These are phyloP conservation scores for Drosophila antonietae DNA, from an alignment of 2,888 invertebrate species.

Conservation along the genomic window DNA sequence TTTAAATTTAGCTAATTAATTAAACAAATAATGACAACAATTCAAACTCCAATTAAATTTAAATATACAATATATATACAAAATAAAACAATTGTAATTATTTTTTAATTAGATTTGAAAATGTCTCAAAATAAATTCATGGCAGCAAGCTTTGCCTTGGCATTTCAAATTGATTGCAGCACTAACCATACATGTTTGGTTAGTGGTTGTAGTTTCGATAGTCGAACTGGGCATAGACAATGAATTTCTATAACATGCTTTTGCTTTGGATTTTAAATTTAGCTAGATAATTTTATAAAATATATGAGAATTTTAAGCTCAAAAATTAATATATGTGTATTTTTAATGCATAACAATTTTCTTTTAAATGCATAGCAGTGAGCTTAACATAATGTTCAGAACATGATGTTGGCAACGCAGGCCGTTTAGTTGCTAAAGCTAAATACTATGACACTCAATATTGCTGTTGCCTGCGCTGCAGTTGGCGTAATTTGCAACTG, in stretches of 20 bases:
- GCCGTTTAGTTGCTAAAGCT: not conserved
- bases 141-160: not conserved
- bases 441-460: conserved; percentile 22
- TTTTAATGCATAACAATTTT: not conserved
- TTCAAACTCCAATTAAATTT: conserved; percentile 75
- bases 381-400: not conserved
- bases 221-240: not conserved
- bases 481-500: conserved; percentile 69
- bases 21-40: conserved; percentile 57
- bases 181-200: no score
- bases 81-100: conserved; percentile 34
- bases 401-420: conserved; percentile 3
- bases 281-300: not conserved
- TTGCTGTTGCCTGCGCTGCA: conserved; percentile 9
- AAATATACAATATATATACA: conserved; percentile 74
- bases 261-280: not conserved
- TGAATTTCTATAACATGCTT: not conserved
- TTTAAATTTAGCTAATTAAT: conserved; percentile 72
- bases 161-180: not conserved
- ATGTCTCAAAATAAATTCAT: not conserved
- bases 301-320: fast-evolving
- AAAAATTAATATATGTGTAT: not conserved
- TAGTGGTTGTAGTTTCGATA: not conserved
- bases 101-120: not conserved
- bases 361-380: not conserved